Base-by-base conservation (phyloP, 2,797 vertebrate species). In the Danio albolineatus region DNA sequence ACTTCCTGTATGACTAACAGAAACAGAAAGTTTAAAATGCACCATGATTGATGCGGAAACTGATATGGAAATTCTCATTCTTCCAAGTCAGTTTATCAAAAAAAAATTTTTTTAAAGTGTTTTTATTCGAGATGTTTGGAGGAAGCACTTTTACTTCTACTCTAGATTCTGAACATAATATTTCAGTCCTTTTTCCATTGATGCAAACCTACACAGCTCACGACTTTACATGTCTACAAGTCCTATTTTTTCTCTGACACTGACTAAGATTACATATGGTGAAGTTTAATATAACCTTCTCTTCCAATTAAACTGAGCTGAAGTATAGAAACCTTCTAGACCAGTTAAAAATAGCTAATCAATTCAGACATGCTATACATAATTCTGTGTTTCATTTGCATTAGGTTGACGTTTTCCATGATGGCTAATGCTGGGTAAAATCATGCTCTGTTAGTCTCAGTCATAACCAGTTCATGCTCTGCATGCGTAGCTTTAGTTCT, bases 281-380 rank as follows among this genome's bases (percentile, higher is more conserved):
- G 65, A 28, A 51, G 56, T 70, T 60, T 70, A 78, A 70, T 78
- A n/a, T 41, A 60, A 60, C 65, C 17, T 59, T 78, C n/a, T 39
- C 56, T 61, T 78, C 36, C 46, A 70, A 36, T 70, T 70, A 53
- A 61, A 61, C 17, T 28, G 12, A 49, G 46, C 36, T 28, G 56
- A 59, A 61, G 38, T 78, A 70, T 49, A 70, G 65, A 61, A 70
- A 51, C 36, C 46, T 51, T 61, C 49, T 28, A 17, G 7, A 9
- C 56, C 9, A 60, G 44, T 78, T 78, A 60, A 78, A 70, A 78
- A 51, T 60, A 78, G 56, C 64, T 51, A 53, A 70, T 70, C n/a
- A 59, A n/a, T 69, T 59, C 56, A 70, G 66, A 78, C 76, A 43
- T 61, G 56, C 65, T 28, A 60, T 51, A 51, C 6, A 78, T 78